Base-by-base conservation (phyloP, 2,888 invertebrate genomes). In the Cerastoderma edule region DNA sequence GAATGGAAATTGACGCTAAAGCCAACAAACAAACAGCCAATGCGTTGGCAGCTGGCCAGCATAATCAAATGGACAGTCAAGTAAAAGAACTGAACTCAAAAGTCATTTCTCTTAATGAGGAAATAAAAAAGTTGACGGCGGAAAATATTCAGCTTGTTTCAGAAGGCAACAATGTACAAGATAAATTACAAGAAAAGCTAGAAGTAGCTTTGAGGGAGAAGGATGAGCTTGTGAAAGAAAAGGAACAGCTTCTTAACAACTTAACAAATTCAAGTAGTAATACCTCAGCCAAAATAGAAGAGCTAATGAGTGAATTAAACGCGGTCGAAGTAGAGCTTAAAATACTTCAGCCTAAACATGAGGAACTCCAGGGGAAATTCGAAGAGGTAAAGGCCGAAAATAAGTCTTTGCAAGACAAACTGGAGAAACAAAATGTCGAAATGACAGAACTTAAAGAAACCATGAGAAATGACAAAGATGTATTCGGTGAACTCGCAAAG, bases 401-500 rank as follows among this genome's bases (percentile, higher is more conserved):
- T 30, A 54, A 68, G 39, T n/a, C 67, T 16, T 4, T 75, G 6
- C 46, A 24, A 5, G 39, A 67, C 28, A 70, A 50, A 33, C 64
- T 70, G 10, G 75, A 70, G 24, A 46, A 71, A 35, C 75, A 75
- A 50, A 67, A 46, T 53, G 32, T 22, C 22, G 78, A 81, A 56
- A 57, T 81, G 0, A 54, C 72, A 24, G 54, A 78, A 54, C 28
- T 78, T n/a, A 70, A 74, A 44, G 75, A 81, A 35, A 67, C 56
- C 24, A 63, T 81, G 27, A 64, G 73, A 53, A 71, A 78, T 30
- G 71, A 73, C 44, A 81, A 78, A 60, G 81, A 81, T 53, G 73
- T 81, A 2, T 81, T 68, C 44, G 75, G 73, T 68, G 78, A 81
- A 66, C 67, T 81, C 16, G 50, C 75, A n/a, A 75, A 70, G 39